Percentiles rank a stretch among this genome's conserved stretches.
phyloP scores from a whole-genome alignment of 1,140 invertebrate genomes.

The Apis cerana region DNA sequence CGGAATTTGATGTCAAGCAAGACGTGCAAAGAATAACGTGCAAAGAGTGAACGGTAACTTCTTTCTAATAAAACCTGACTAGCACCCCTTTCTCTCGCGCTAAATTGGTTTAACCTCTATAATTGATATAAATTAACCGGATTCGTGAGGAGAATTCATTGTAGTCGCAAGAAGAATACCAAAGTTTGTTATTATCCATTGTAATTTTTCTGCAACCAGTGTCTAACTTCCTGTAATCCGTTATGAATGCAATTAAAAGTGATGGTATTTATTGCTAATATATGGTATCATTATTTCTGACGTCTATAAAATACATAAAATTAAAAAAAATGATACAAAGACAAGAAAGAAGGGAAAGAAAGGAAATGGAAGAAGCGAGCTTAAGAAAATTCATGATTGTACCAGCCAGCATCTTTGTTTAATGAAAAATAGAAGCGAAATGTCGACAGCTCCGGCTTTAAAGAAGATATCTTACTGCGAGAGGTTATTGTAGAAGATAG shows the following conservation, averaged over 20 bases:
- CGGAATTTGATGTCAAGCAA: neutral
- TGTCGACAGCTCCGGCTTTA: neutral
- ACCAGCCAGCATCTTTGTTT: neutral
- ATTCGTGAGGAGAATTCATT: conserved; percentile 44
- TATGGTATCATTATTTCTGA: neutral
- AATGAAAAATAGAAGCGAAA: conserved; percentile 9
- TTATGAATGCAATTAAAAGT: conserved; percentile 31
- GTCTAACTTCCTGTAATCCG: neutral
- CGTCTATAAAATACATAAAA: conserved; percentile 5
- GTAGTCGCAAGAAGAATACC: conserved; percentile 52
- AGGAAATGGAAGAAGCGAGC: neutral
- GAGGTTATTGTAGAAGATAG: neutral
- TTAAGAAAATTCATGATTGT: conserved; percentile 31
- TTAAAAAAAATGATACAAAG: neutral
- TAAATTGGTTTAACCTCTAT: conserved; percentile 57
- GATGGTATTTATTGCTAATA: neutral
- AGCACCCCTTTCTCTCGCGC: neutral
- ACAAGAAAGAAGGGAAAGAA: neutral
- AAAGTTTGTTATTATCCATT: conserved; percentile 60
- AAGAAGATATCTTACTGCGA: neutral
- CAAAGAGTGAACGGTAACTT: conserved; percentile 36
- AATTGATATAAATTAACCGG: conserved; percentile 64
- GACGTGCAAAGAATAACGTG: neutral
- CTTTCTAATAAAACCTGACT: conserved; percentile 40
- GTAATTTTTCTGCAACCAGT: conserved; percentile 42